phyloP scores from a whole-genome alignment of 2,113 vertebrate genomes.

The Oreamnos americanus region DNA sequence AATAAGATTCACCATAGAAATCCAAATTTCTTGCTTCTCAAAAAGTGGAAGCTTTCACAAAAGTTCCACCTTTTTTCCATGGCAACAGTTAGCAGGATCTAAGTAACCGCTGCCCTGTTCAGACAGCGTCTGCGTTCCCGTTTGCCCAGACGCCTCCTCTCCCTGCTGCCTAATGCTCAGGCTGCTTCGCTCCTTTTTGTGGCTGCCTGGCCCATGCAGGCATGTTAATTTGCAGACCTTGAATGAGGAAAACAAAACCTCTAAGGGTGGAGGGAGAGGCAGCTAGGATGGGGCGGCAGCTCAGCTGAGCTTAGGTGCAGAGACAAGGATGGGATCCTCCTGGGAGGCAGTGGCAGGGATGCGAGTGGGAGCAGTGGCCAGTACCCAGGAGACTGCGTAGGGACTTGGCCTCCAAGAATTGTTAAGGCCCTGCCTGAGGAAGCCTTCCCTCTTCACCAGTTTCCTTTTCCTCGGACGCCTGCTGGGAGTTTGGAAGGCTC shows the following conservation, averaged over 20 bases:
- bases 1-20: conserved; percentile 41
- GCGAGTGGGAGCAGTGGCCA: neutral
- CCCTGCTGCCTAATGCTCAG: neutral
- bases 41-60: neutral
- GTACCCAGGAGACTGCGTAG: neutral
- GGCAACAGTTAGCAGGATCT: neutral
- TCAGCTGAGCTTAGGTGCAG: neutral
- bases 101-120: neutral
- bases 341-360: neutral
- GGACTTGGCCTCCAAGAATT: neutral
- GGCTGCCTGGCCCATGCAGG: neutral
- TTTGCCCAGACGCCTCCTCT: neutral
- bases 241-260: neutral
- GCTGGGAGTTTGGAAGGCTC: neutral
- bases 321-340: neutral
- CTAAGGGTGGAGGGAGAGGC: neutral
- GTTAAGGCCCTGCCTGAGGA: neutral
- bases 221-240: neutral
- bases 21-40: neutral
- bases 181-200: neutral
- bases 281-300: neutral
- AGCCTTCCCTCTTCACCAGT: neutral
- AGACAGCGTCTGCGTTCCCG: neutral
- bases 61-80: neutral
- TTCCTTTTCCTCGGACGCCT: neutral